Conservation (phyloP, 2,888 invertebrate genomes). For the Acheta domesticus region DNA sequence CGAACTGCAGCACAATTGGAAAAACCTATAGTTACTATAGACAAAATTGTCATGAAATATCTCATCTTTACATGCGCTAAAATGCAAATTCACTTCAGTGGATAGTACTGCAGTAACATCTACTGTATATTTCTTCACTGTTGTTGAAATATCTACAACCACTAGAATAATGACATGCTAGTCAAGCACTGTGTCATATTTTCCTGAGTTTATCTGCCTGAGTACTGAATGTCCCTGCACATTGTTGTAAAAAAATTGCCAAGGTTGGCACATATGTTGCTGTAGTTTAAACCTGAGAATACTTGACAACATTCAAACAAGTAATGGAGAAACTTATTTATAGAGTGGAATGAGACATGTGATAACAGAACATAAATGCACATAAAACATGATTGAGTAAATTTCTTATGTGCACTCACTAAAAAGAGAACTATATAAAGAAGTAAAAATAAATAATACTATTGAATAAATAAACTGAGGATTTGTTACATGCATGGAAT, state of each 20-base stretch:
- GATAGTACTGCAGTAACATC: no score
- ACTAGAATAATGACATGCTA: neutral
- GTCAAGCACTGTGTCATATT: neutral
- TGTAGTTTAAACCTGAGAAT: neutral
- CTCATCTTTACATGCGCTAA: no score
- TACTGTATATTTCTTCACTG: no score
- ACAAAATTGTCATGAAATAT: no score
- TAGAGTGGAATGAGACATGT: neutral
- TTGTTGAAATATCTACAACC: neutral
- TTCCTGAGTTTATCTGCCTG: constrained; percentile 9
- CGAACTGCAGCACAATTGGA: no score
- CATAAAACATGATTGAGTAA: no score
- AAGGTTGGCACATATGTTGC: neutral
- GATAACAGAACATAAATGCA: no score
- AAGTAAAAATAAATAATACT: neutral
- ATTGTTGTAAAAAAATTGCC: neutral
- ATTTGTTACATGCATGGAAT: neutral
- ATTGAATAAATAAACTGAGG: neutral
- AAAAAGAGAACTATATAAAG: no score
- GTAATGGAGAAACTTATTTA: neutral
- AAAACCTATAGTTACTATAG: no score
- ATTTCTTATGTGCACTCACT: no score
- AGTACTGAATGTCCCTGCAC: constrained; percentile 9
- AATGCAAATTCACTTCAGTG: no score
- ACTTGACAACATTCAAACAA: neutral